These are phyloP conservation scores for Busseola fusca DNA, from an alignment of 2,888 invertebrate species.

Conservation along the genomic window DNA sequence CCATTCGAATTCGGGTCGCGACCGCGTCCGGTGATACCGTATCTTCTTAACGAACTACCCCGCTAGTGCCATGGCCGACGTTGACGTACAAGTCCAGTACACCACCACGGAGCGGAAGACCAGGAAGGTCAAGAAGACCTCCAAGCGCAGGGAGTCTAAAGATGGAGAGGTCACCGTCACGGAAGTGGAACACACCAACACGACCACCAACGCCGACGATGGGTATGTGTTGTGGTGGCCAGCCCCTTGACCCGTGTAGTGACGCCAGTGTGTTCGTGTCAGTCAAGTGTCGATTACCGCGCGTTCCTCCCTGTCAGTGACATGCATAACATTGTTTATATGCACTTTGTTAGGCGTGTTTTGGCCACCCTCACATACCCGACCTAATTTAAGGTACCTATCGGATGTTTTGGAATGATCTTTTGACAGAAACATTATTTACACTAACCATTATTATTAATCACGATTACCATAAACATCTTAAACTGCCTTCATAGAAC, in stretches of 20 bases:
- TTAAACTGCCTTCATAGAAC: background rate
- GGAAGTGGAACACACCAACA: slow-evolving; percentile 92
- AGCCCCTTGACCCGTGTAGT: slow-evolving; percentile 78
- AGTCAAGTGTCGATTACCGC: slow-evolving; percentile 78
- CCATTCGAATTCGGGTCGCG: slow-evolving; percentile 89
- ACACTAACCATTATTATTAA: slow-evolving; percentile 20
- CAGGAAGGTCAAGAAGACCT: slow-evolving; percentile 96
- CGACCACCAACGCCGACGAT: slow-evolving; percentile 91
- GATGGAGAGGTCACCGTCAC: slow-evolving; percentile 95
- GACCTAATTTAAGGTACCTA: slow-evolving; percentile 86
- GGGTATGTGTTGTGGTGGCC: slow-evolving; percentile 95
- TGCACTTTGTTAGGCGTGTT: slow-evolving; percentile 68
- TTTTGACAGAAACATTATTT: slow-evolving; percentile 11
- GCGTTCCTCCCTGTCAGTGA: slow-evolving; percentile 74
- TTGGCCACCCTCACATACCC: slow-evolving; percentile 89
- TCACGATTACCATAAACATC: background rate
- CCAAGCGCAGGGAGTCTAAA: slow-evolving; percentile 93
- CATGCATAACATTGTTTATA: slow-evolving; percentile 66
- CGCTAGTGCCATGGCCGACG: slow-evolving; percentile 94
- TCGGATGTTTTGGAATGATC: slow-evolving; percentile 55
- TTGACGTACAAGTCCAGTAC: slow-evolving; percentile 95
- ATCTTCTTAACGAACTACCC: slow-evolving; percentile 70
- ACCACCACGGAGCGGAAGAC: slow-evolving; percentile 96
- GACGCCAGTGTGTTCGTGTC: slow-evolving; percentile 67
- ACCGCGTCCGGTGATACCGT: slow-evolving; percentile 87